Evolutionary conservation across 2,888 invertebrate genomes (phyloP).

Genomic region (Schizotus pectinicornis): DNA sequence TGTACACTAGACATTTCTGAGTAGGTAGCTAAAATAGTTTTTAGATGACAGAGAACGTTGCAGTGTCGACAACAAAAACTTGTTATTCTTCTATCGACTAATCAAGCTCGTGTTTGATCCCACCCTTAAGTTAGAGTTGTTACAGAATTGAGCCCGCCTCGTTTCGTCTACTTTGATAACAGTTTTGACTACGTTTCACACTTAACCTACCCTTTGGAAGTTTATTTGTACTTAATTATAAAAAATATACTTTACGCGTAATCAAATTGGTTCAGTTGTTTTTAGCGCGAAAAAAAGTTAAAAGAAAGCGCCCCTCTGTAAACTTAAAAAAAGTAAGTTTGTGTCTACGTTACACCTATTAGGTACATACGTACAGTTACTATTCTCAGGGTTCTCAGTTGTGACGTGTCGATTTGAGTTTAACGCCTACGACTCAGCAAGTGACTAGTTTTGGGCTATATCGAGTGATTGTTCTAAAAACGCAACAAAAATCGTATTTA

Average conservation of each 20-base stretch:
- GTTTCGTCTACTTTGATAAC: constrained; percentile 2
- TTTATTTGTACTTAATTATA: constrained; percentile 20
- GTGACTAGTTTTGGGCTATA: too few relatives aligned
- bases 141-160: constrained; percentile 16
- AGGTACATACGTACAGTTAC: too few relatives aligned
- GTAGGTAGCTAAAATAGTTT: not conserved
- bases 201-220: constrained; percentile 27
- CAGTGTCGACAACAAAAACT: not conserved
- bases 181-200: constrained; percentile 26
- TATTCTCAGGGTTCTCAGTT: too few relatives aligned
- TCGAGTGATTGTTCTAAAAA: too few relatives aligned
- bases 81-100: not conserved
- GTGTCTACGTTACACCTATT: too few relatives aligned
- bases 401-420: too few relatives aligned
- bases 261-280: too few relatives aligned
- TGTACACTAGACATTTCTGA: constrained; percentile 13
- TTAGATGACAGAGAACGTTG: not conserved
- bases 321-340: too few relatives aligned
- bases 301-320: too few relatives aligned
- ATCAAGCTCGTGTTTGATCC: constrained; percentile 27
- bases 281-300: too few relatives aligned
- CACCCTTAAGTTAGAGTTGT: constrained; percentile 18
- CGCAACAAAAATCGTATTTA: not conserved
- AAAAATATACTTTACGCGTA: not conserved
- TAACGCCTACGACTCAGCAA: too few relatives aligned